Conservation (phyloP, 2,797 vertebrate genomes). For the Siniperca obscura region DNA sequence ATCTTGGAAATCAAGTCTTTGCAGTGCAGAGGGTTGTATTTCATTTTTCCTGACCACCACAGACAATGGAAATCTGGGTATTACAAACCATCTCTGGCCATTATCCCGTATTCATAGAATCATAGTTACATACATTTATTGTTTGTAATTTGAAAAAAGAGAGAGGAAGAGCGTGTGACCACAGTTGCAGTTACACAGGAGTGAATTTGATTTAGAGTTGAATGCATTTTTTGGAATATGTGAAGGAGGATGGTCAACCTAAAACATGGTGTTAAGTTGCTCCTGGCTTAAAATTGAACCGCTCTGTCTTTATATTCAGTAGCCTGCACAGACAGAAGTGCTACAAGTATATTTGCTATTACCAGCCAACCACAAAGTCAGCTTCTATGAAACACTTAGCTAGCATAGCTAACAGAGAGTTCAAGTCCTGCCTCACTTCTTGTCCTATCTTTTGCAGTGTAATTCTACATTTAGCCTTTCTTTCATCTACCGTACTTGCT, state of each 20-base stretch:
- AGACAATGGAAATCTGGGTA: neutral
- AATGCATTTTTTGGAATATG: neutral
- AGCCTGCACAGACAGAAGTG: neutral
- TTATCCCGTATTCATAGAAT: neutral
- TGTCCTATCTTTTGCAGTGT: too few species aligned
- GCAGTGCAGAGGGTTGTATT: neutral
- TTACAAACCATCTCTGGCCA: neutral
- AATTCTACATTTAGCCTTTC: neutral
- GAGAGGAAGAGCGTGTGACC: neutral
- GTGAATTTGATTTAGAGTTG: neutral
- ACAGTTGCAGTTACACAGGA: neutral
- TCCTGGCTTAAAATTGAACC: neutral
- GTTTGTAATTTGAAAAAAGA: neutral
- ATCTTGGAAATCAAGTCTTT: neutral
- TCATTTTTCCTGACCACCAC: neutral
- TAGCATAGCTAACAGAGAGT: neutral
- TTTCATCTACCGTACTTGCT: constrained; percentile 1
- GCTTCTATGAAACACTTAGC: neutral
- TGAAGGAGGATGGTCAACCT: neutral
- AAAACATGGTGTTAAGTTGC: neutral
- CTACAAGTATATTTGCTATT: neutral
- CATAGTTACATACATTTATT: neutral
- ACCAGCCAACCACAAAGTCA: neutral
- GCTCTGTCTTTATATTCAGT: neutral
- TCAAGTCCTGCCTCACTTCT: neutral